phyloP scores from a whole-genome alignment of 2,113 vertebrate species.

The Aplodontia rufa region DNA sequence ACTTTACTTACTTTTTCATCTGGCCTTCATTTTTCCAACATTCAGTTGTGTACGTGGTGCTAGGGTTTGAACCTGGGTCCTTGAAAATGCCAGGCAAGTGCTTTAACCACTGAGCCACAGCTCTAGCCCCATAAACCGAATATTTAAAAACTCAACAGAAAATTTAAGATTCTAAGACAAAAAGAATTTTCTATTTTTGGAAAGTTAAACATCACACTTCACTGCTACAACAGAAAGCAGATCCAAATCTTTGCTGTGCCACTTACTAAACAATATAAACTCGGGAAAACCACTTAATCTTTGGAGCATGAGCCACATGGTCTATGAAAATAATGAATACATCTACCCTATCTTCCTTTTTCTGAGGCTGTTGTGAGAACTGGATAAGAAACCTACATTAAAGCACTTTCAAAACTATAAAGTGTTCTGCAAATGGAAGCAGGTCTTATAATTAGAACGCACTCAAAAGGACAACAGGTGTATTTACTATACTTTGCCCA shows the following conservation, averaged over 20 bases:
- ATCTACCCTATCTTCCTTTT: background rate
- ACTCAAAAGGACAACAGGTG: background rate
- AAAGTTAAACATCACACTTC: slow-evolving; percentile 1
- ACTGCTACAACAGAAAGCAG: background rate
- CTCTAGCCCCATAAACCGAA: background rate
- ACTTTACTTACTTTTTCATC: too few species aligned
- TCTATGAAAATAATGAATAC: background rate
- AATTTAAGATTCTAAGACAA: background rate
- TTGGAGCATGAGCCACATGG: background rate
- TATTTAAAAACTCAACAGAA: slow-evolving; percentile 27
- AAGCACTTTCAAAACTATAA: background rate
- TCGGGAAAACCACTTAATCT: background rate
- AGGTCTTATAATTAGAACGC: background rate
- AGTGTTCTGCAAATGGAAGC: background rate
- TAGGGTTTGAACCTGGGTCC: too few species aligned
- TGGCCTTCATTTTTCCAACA: too few species aligned
- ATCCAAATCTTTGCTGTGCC: background rate
- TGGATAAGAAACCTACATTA: background rate
- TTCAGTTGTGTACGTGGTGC: too few species aligned
- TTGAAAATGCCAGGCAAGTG: too few species aligned
- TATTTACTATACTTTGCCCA: background rate
- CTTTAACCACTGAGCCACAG: too few species aligned
- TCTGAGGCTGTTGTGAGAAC: background rate
- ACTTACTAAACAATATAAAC: background rate
- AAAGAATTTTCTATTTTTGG: slow-evolving; percentile 10